A percentile compares a stretch with the other conserved stretches of the same genome.
These are phyloP conservation scores for Gambelia wislizenii DNA, from an alignment of 2,797 vertebrate species.

Conservation along the genomic window DNA sequence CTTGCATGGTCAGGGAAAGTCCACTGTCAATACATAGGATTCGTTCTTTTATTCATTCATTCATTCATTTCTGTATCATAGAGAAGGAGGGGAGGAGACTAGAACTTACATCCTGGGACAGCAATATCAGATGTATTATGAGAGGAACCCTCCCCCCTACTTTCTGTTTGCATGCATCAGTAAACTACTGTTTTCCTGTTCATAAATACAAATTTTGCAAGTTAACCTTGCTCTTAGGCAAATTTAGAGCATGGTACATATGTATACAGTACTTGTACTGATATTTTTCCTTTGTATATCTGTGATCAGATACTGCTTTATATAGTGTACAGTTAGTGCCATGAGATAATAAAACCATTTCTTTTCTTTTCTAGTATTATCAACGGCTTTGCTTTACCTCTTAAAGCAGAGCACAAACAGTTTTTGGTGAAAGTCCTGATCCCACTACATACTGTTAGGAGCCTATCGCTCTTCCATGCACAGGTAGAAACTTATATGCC, in stretches of 20 bases:
- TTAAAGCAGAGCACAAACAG: slow-evolving; percentile 99
- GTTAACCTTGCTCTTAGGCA: slow-evolving; percentile 18
- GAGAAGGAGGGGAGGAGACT: neutral
- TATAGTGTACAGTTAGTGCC: neutral
- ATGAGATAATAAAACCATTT: neutral
- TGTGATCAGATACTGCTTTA: neutral
- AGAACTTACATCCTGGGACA: too few relatives aligned
- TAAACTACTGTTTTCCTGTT: slow-evolving; percentile 10
- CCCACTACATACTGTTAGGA: slow-evolving; percentile 97
- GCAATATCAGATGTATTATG: too few relatives aligned
- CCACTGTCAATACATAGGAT: neutral
- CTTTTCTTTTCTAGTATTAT: slow-evolving; percentile 90
- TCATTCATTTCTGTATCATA: neutral
- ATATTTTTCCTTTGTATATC: slow-evolving; percentile 8
- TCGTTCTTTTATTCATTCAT: too few relatives aligned
- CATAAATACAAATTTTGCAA: slow-evolving; percentile 1
- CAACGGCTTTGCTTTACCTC: slow-evolving; percentile 99
- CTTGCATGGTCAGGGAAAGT: neutral
- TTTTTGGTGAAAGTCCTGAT: slow-evolving; percentile 99
- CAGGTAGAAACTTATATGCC: slow-evolving; percentile 84
- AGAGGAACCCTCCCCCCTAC: neutral
- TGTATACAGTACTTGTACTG: slow-evolving; percentile 12
- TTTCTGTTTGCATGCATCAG: neutral
- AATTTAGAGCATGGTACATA: slow-evolving; percentile 36
- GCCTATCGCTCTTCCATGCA: slow-evolving; percentile 98